Conservation (phyloP, 2,113 vertebrate species). For the Neodontobutis hainanensis region DNA sequence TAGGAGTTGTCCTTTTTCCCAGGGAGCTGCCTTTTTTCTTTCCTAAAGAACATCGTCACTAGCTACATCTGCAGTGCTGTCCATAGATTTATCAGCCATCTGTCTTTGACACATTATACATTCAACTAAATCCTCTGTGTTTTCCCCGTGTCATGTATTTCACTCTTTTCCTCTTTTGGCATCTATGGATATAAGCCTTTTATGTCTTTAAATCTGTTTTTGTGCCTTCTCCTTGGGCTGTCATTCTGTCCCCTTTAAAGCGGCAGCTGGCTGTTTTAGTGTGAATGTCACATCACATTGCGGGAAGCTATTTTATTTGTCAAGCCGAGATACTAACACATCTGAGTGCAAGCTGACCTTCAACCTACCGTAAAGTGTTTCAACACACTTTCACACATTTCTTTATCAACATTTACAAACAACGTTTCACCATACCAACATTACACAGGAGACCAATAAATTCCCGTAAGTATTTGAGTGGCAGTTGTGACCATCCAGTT, state of each 20-base stretch:
- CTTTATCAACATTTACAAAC: not conserved
- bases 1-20: slow-evolving; percentile 18
- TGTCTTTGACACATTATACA: slow-evolving; percentile 42
- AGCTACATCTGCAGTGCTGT: slow-evolving; percentile 14
- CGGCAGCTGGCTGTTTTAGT: slow-evolving; percentile 43
- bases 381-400: not conserved
- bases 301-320: slow-evolving; percentile 2
- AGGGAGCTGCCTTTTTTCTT: slow-evolving; percentile 14
- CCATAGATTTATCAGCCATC: slow-evolving; percentile 21
- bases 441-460: not conserved
- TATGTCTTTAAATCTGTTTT: not conserved
- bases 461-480: slow-evolving; percentile 11
- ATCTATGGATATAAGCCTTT: not conserved
- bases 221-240: slow-evolving; percentile 1
- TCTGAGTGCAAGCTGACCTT: slow-evolving; percentile 30
- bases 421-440: not conserved
- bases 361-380: not conserved
- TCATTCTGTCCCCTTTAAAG: slow-evolving; percentile 20
- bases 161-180: not conserved
- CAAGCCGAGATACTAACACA: slow-evolving; percentile 24
- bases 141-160: slow-evolving; percentile 3
- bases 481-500: slow-evolving; percentile 4
- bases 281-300: slow-evolving; percentile 28
- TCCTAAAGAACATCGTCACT: slow-evolving; percentile 8
- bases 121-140: slow-evolving; percentile 22